Conservation (phyloP, 2,113 vertebrate genomes). For the Lasiurus cinereus region DNA sequence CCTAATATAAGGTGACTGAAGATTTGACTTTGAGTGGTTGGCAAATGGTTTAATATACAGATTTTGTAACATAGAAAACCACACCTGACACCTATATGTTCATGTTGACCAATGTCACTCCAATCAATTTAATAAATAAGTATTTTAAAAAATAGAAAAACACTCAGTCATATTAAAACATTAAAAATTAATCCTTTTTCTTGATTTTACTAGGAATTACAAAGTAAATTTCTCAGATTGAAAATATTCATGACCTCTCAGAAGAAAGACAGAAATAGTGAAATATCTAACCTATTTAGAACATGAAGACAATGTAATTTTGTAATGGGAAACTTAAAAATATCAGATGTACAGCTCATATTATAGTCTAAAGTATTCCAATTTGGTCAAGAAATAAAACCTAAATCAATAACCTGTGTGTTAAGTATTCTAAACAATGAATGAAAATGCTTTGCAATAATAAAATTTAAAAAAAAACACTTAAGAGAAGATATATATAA, state of each 20-base stretch:
- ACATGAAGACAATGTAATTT: conserved; percentile 51
- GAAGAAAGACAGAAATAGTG: conserved; percentile 39
- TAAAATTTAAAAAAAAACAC: conserved; percentile 1
- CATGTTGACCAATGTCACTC: too few species aligned
- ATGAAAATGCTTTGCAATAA: conserved; percentile 28
- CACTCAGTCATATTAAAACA: not conserved
- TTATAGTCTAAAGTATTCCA: conserved; percentile 44
- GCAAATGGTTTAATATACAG: too few species aligned
- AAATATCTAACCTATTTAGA: conserved; percentile 53
- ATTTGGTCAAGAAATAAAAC: conserved; percentile 70
- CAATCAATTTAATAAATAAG: too few species aligned
- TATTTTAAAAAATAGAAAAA: too few species aligned
- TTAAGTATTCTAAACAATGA: conserved; percentile 60
- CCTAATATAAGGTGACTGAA: too few species aligned
- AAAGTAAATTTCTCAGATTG: conserved; percentile 50
- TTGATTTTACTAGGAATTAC: conserved; percentile 48
- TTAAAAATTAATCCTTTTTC: conserved; percentile 40
- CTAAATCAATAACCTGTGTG: conserved; percentile 54
- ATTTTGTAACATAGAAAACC: too few species aligned
- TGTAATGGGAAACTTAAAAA: conserved; percentile 55
- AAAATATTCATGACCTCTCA: conserved; percentile 13
- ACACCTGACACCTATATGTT: too few species aligned
- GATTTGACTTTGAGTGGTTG: too few species aligned
- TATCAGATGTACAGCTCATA: conserved; percentile 54
- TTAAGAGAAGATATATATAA: conserved; percentile 23